These are phyloP conservation scores for Origma solitaria DNA, from an alignment of 2,113 vertebrate genomes.

Conservation along the genomic window DNA sequence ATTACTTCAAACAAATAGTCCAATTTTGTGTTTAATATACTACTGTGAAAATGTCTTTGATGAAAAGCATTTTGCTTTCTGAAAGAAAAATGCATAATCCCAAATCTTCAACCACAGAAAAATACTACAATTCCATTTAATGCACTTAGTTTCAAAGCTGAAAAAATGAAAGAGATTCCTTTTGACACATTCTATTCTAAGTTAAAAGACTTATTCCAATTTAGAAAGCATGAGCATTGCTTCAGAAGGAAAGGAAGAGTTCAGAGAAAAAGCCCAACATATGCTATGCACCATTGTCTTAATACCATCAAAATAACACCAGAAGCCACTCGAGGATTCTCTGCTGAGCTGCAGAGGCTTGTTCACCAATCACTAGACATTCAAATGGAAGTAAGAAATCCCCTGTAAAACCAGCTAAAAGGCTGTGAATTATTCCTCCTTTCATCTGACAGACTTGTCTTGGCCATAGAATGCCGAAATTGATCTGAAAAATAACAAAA, in stretches of 20 bases:
- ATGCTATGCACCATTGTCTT: slow-evolving; percentile 60
- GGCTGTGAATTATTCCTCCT: slow-evolving; percentile 40
- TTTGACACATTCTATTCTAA: not conserved
- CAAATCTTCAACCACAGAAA: not conserved
- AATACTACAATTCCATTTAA: not conserved
- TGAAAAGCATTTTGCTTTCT: not conserved
- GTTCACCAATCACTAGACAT: slow-evolving; percentile 43
- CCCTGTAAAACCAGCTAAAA: slow-evolving; percentile 57
- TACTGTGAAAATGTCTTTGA: not conserved
- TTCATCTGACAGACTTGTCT: slow-evolving; percentile 54
- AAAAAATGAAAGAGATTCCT: not conserved
- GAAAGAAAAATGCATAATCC: not conserved
- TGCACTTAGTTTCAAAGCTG: not conserved
- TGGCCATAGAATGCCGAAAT: not conserved
- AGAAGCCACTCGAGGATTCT: slow-evolving; percentile 52
- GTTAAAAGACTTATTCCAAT: not conserved
- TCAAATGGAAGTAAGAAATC: slow-evolving; percentile 40
- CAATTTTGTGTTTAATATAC: not conserved
- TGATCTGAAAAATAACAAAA: not conserved
- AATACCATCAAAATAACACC: slow-evolving; percentile 63
- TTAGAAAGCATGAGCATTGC: not conserved
- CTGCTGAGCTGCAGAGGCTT: slow-evolving; percentile 47
- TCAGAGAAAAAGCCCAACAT: slow-evolving; percentile 35
- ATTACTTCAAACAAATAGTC: not conserved
- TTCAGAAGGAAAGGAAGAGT: slow-evolving; percentile 14